phyloP scores from a whole-genome alignment of 2,888 invertebrate genomes.

The Corythucha ciliata region DNA sequence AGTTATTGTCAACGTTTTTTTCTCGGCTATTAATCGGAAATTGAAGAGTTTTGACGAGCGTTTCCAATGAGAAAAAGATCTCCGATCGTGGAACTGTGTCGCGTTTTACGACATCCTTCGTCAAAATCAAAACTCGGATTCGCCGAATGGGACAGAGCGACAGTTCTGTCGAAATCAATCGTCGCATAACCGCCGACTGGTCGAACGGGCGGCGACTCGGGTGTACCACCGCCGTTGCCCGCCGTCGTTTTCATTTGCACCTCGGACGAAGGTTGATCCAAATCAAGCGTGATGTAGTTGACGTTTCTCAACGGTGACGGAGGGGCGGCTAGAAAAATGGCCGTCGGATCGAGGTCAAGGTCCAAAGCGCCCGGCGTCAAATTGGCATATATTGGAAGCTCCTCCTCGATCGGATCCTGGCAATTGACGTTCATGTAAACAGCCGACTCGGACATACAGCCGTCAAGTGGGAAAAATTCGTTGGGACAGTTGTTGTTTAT shows the following conservation, averaged over 20 bases:
- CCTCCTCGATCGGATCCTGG: constrained; percentile 11
- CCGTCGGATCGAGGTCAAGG: constrained; percentile 30
- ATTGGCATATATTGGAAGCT: constrained; percentile 48
- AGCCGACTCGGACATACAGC: constrained; percentile 22
- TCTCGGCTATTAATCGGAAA: too few relatives aligned
- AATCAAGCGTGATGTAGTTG: constrained; percentile 72
- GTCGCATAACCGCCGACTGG: constrained; percentile 65
- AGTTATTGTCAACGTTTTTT: too few relatives aligned
- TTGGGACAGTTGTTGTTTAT: constrained; percentile 36
- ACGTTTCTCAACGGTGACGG: constrained; percentile 37
- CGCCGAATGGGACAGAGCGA: constrained; percentile 73
- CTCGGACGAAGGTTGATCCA: constrained; percentile 46
- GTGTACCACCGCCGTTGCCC: constrained; percentile 41
- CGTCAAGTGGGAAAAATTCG: constrained; percentile 25
- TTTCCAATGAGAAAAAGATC: too few relatives aligned
- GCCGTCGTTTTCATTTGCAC: constrained; percentile 26
- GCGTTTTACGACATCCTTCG: constrained; percentile 67
- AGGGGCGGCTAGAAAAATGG: constrained; percentile 37
- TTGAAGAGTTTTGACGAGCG: too few relatives aligned
- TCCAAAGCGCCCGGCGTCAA: constrained; percentile 47
- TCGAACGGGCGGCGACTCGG: constrained; percentile 45
- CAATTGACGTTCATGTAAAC: constrained; percentile 43
- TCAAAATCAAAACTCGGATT: constrained; percentile 52
- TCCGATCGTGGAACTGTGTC: constrained; percentile 71
- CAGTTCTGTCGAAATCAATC: constrained; percentile 90